These are phyloP conservation scores for Gadopsis bispinosus DNA, from an alignment of 2,797 vertebrate species.

Conservation along the genomic window DNA sequence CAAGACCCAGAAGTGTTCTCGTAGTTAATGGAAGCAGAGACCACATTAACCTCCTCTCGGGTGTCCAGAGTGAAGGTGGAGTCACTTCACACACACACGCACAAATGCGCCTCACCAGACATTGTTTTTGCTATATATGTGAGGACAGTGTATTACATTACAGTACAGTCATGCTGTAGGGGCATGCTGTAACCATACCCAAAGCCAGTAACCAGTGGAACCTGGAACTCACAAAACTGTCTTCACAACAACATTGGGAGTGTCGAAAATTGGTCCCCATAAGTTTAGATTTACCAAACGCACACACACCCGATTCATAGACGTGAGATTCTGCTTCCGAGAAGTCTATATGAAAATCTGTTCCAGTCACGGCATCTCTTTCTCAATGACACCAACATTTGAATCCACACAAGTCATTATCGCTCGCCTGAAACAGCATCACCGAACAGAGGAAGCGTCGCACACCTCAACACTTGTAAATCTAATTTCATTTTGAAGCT, in stretches of 20 bases:
- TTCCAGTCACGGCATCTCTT: conserved; percentile 88
- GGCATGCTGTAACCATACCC: background rate
- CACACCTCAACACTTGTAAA: conserved; percentile 45
- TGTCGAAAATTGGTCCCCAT: background rate
- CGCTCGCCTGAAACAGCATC: conserved; percentile 69
- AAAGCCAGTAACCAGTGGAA: background rate
- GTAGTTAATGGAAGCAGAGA: background rate
- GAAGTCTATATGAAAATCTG: conserved; percentile 88
- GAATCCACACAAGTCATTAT: conserved; percentile 85
- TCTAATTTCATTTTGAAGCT: conserved; percentile 59
- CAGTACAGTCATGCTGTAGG: background rate
- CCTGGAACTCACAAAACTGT: background rate
- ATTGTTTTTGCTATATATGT: conserved; percentile 11
- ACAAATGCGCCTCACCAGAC: background rate
- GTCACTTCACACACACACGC: background rate
- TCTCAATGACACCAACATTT: conserved; percentile 87
- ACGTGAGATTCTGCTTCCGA: conserved; percentile 56
- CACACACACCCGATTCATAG: conserved; percentile 22
- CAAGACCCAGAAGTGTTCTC: background rate
- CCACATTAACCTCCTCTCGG: conserved; percentile 76
- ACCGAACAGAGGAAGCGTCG: conserved; percentile 26
- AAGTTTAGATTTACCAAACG: conserved; percentile 59
- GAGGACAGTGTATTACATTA: background rate
- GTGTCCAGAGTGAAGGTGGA: background rate
- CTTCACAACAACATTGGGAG: background rate